Conservation (phyloP, 2,113 vertebrate genomes). For the Pterophyllum scalare region DNA sequence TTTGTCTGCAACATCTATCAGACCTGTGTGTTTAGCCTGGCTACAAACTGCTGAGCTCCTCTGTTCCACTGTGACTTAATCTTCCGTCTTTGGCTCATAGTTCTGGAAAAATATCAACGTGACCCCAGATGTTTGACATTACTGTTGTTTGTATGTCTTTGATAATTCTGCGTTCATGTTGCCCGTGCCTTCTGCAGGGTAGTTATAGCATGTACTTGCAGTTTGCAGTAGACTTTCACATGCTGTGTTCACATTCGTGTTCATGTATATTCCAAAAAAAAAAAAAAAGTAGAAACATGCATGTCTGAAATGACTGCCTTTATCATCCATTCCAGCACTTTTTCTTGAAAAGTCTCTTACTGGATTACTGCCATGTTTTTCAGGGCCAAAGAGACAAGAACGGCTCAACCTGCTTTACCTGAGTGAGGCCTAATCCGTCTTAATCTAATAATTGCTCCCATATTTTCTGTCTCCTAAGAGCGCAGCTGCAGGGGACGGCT, state of each 20-base stretch:
- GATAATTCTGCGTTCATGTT: slow-evolving; percentile 49
- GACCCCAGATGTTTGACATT: slow-evolving; percentile 70
- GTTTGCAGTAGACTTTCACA: slow-evolving; percentile 42
- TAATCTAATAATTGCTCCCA: slow-evolving; percentile 78
- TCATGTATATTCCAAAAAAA: too few relatives aligned
- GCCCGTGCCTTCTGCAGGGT: slow-evolving; percentile 10
- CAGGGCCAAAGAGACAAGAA: slow-evolving; percentile 45
- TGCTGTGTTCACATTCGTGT: slow-evolving; percentile 23
- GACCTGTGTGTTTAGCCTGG: slow-evolving; percentile 50
- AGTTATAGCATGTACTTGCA: slow-evolving; percentile 48
- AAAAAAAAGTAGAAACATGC: slow-evolving; percentile 1
- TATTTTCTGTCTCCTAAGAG: slow-evolving; percentile 53
- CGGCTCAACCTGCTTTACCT: slow-evolving; percentile 49
- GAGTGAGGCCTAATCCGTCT: slow-evolving; percentile 64
- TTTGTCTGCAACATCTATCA: slow-evolving; percentile 61
- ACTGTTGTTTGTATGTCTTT: slow-evolving; percentile 46
- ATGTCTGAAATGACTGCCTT: slow-evolving; percentile 7
- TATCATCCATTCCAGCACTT: not conserved
- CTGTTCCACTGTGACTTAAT: slow-evolving; percentile 57
- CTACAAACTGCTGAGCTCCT: slow-evolving; percentile 54
- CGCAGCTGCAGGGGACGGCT: slow-evolving; percentile 58
- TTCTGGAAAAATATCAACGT: slow-evolving; percentile 57
- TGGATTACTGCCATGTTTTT: slow-evolving; percentile 60
- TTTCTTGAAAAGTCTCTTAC: slow-evolving; percentile 52
- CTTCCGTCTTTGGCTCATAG: slow-evolving; percentile 61